Conservation (phyloP, 1,140 invertebrate genomes). For the Drosophila orena region DNA sequence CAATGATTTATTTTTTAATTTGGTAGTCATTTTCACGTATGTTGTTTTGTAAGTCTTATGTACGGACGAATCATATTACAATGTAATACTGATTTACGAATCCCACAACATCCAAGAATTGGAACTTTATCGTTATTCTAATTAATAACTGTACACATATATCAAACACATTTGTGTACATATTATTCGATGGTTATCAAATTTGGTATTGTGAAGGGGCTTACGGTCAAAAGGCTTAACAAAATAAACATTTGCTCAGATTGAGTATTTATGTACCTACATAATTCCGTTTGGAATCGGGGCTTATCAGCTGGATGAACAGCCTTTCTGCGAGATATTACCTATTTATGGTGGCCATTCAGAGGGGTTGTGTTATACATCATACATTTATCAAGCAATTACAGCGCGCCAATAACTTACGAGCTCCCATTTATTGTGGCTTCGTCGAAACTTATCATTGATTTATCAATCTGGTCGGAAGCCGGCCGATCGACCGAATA, state of each 20-base stretch:
- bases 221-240: background rate
- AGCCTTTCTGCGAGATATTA: constrained; percentile 1
- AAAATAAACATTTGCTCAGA: constrained; percentile 9
- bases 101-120: too few species aligned
- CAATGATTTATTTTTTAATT: too few species aligned
- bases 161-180: too few species aligned
- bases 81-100: background rate
- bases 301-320: constrained; percentile 21
- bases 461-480: constrained; percentile 32
- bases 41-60: too few species aligned
- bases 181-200: too few species aligned
- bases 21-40: too few species aligned
- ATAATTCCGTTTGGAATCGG: constrained; percentile 10
- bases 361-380: constrained; percentile 17
- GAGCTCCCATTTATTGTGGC: constrained; percentile 15
- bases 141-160: background rate
- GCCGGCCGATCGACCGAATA: background rate
- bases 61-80: background rate
- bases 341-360: constrained; percentile 20
- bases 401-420: constrained; percentile 20
- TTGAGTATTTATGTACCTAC: background rate
- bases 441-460: constrained; percentile 37
- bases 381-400: constrained; percentile 25
- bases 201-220: background rate
- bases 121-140: background rate